A percentile compares a stretch with the other conserved stretches of the same genome.
Conservation (phyloP, 1,140 invertebrate genomes). For the Cherax destructor region DNA sequence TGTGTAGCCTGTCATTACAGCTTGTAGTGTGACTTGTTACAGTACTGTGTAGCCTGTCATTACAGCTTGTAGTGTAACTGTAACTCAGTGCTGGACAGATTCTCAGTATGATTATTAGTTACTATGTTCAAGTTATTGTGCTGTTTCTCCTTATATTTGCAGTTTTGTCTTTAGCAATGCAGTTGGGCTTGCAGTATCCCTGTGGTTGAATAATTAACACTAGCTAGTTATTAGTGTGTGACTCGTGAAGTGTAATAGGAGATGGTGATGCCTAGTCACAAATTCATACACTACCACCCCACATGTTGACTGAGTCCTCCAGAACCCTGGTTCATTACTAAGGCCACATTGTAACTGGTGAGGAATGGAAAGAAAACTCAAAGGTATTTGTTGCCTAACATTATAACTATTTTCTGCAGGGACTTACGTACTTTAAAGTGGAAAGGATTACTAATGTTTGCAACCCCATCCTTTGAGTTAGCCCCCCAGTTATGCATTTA, state of each 20-base stretch:
- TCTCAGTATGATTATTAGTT: neutral
- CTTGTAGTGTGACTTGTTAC: neutral
- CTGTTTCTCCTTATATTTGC: neutral
- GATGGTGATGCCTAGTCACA: neutral
- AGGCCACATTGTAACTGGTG: neutral
- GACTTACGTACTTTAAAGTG: neutral
- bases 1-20: neutral
- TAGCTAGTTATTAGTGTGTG: neutral
- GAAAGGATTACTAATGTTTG: slow-evolving; percentile 19
- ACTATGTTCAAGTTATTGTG: neutral
- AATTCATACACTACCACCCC: neutral
- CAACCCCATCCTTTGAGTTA: neutral
- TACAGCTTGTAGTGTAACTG: neutral
- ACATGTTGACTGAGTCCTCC: neutral
- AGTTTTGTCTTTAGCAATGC: too few relatives aligned
- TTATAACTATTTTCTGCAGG: neutral
- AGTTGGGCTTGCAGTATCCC: neutral
- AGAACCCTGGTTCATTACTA: neutral
- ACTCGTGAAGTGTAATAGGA: neutral
- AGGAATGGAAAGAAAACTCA: neutral
- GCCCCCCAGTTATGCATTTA: slow-evolving; percentile 11
- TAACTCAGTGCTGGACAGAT: neutral
- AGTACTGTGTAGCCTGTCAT: slow-evolving; percentile 7
- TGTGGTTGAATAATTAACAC: neutral
- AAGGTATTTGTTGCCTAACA: neutral